These are phyloP conservation scores for Aldrovandia affinis DNA, from an alignment of 2,797 vertebrate species.

Conservation along the genomic window DNA sequence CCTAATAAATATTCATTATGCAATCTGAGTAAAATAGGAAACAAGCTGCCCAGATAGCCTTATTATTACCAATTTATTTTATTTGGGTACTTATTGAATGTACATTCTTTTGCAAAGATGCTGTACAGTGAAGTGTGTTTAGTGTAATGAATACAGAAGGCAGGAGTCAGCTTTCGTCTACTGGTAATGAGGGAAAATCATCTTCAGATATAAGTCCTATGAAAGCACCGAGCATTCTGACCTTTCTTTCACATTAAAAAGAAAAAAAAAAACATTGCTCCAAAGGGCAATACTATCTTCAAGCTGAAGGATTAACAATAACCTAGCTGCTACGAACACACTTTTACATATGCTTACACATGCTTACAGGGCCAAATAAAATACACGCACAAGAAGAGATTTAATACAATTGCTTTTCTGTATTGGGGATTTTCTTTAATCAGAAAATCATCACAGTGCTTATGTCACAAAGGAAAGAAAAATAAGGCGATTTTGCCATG, in stretches of 20 bases:
- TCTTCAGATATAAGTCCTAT: constrained; percentile 11
- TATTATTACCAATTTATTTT: constrained; percentile 39
- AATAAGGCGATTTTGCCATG: background rate
- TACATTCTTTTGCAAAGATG: constrained; percentile 16
- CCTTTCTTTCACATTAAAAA: constrained; percentile 31
- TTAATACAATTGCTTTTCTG: background rate
- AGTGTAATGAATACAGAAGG: constrained; percentile 28
- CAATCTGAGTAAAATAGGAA: constrained; percentile 25
- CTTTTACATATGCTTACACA: constrained; percentile 34
- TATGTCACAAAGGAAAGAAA: background rate
- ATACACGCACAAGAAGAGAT: constrained; percentile 17
- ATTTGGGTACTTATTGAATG: constrained; percentile 33
- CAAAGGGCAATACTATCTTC: constrained; percentile 32
- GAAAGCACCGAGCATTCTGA: constrained; percentile 24
- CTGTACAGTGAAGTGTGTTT: constrained; percentile 28
- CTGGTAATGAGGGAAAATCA: constrained; percentile 34
- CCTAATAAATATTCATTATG: constrained; percentile 36
- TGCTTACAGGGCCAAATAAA: constrained; percentile 19
- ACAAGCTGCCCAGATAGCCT: constrained; percentile 23
- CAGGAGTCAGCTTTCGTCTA: constrained; percentile 7
- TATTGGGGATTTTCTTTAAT: constrained; percentile 8
- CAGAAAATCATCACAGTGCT: constrained; percentile 8
- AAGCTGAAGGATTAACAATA: constrained; percentile 31
- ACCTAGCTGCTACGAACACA: background rate
- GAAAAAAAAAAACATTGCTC: constrained; percentile 10